Evolutionary conservation across 1,140 invertebrate species (phyloP).

Genomic region (Brachionus paranguensis): DNA sequence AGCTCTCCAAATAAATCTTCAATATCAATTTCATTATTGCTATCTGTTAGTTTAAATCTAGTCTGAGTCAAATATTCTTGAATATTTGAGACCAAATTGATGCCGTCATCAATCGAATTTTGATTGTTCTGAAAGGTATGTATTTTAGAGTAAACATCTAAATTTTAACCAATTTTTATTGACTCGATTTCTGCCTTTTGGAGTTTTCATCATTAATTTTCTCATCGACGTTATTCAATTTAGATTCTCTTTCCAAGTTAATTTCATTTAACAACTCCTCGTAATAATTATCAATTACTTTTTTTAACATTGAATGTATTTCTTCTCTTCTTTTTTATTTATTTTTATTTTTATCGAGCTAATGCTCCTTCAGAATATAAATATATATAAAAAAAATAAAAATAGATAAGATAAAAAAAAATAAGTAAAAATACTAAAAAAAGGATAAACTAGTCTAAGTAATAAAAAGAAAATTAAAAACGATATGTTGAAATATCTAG

Average conservation of each 20-base stretch:
- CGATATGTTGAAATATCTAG: too few relatives aligned
- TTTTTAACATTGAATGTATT: background rate
- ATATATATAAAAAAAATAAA: too few relatives aligned
- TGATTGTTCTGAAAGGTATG: background rate
- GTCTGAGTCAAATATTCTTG: background rate
- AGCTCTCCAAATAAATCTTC: background rate
- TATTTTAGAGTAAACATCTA: background rate
- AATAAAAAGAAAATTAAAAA: too few relatives aligned
- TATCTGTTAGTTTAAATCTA: background rate
- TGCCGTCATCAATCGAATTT: background rate
- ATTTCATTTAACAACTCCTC: background rate
- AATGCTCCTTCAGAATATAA: too few relatives aligned
- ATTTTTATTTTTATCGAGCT: too few relatives aligned
- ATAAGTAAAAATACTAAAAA: too few relatives aligned
- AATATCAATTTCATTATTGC: background rate
- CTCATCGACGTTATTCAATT: background rate
- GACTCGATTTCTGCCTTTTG: background rate
- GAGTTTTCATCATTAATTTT: background rate
- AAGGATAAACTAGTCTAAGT: too few relatives aligned
- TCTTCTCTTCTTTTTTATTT: too few relatives aligned
- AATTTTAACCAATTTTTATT: background rate
- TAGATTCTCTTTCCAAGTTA: background rate
- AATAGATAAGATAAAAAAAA: too few relatives aligned
- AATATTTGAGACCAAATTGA: background rate
- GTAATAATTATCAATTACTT: background rate